Evolutionary conservation across 2,113 vertebrate genomes (phyloP).

Genomic region (Todiramphus saurophagus): DNA sequence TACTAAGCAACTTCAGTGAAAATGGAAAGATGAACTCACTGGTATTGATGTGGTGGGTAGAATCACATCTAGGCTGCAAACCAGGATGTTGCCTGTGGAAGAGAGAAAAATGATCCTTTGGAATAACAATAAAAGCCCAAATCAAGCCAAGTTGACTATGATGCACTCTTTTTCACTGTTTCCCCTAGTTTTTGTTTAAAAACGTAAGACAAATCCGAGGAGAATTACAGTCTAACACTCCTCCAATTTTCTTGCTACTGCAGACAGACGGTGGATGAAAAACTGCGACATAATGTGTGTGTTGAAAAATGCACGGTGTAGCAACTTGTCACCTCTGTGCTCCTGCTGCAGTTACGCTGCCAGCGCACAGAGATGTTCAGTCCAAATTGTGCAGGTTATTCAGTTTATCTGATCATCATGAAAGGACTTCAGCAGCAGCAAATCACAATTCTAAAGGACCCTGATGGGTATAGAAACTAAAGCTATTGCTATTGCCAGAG

Average conservation of each 20-base stretch:
- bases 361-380: neutral
- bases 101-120: neutral
- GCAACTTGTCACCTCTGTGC: neutral
- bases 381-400: neutral
- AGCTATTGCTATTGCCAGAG: neutral
- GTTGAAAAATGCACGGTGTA: neutral
- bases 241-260: neutral
- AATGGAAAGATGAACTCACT: conserved; percentile 52
- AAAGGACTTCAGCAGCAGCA: neutral
- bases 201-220: neutral
- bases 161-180: neutral
- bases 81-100: neutral
- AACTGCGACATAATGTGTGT: neutral
- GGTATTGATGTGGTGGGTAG: conserved; percentile 45
- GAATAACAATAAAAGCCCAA: neutral
- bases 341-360: neutral
- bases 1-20: conserved; percentile 65
- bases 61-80: conserved; percentile 39
- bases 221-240: neutral
- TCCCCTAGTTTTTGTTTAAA: neutral
- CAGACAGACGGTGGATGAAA: neutral
- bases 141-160: neutral
- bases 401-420: neutral
- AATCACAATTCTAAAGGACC: neutral
- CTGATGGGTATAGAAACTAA: neutral